A percentile compares a stretch with the other conserved stretches of the same genome.
Conservation (phyloP, 2,888 invertebrate genomes). For the Catotricha subobsoleta region DNA sequence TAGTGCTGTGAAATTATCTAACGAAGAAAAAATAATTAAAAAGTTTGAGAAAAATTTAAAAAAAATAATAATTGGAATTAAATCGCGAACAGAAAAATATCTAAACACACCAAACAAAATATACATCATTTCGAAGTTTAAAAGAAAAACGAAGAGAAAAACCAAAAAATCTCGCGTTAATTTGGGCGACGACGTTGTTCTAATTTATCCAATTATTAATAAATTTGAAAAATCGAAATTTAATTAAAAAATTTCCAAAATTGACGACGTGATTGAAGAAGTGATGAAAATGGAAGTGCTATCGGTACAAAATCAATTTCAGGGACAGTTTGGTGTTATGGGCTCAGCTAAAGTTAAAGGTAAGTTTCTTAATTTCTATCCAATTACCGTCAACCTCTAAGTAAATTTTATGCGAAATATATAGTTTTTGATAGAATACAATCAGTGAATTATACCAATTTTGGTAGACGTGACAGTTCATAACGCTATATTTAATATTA, state of each 20-base stretch:
- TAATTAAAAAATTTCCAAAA: slow-evolving; percentile 13
- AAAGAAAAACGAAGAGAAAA: not conserved
- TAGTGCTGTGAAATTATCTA: too few relatives aligned
- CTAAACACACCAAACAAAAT: not conserved
- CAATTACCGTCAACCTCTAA: not conserved
- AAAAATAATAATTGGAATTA: too few relatives aligned
- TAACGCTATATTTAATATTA: too few relatives aligned
- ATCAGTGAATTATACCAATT: too few relatives aligned
- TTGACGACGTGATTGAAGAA: slow-evolving; percentile 23
- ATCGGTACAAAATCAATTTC: slow-evolving; percentile 56
- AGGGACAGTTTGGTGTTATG: slow-evolving; percentile 48
- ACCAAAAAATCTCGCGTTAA: not conserved
- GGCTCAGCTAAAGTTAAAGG: slow-evolving; percentile 45
- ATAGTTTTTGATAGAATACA: too few relatives aligned
- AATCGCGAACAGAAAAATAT: not conserved
- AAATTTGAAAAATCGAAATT: not conserved
- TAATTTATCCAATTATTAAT: too few relatives aligned
- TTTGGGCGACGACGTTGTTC: too few relatives aligned
- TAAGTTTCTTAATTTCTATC: slow-evolving; percentile 27
- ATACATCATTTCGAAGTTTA: not conserved
- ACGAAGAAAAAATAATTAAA: too few relatives aligned
- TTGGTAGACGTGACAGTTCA: too few relatives aligned
- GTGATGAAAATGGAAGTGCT: slow-evolving; percentile 57
- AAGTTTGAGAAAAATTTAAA: too few relatives aligned
- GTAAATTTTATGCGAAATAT: not conserved